Evolutionary conservation across 2,113 vertebrate genomes (phyloP), one percentile per base, ranked within the genome.

Genomic region (Pipa parva): DNA sequence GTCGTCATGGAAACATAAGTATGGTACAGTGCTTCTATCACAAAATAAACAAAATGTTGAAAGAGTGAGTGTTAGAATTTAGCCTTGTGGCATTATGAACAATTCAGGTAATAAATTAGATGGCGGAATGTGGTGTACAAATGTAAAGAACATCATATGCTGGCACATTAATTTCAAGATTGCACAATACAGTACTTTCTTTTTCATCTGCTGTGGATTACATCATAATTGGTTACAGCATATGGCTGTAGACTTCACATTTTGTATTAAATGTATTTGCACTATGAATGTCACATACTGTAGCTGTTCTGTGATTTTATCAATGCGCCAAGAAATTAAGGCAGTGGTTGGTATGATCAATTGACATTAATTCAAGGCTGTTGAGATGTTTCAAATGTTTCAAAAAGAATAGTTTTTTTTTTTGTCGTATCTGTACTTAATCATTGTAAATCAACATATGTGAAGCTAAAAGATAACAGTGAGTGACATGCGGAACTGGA

Each of bases 1-100:
- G 57, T 70, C 54, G 58, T 54, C 66, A 70, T 61, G 58, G 66
- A 42, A 61, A 70, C 66, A 31, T 70, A 70, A 52, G 33, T 70
- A 48, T 42, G 27, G 66, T 50, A 51, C 57, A 61, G 60, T 42
- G 31, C 48, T 20, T 54, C 57, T 42, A 50, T 28, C 33, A 25
- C 28, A 52, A 33, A 42, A 60, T 61, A 55, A 39, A 70, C 56
- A 60, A 20, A 50, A 45, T 70, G 52, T 54, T 29, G 52, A 68
- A 24, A 37, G 22, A 8, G 24, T 45, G 18, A 33, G 33, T 61
- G 49, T 54, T 61, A 61, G 31, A 61, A 70, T 70, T 60, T 70
- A 31, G 66, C 57, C 66, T 61, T 70, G 48, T 61, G 27, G 48
- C 49, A 52, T 42, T 54, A 45, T 7, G 33, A 61, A 31, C 12